A percentile compares a stretch with the other conserved stretches of the same genome.
Conservation (phyloP, 2,888 invertebrate genomes). For the Hoplodrina ambigua region DNA sequence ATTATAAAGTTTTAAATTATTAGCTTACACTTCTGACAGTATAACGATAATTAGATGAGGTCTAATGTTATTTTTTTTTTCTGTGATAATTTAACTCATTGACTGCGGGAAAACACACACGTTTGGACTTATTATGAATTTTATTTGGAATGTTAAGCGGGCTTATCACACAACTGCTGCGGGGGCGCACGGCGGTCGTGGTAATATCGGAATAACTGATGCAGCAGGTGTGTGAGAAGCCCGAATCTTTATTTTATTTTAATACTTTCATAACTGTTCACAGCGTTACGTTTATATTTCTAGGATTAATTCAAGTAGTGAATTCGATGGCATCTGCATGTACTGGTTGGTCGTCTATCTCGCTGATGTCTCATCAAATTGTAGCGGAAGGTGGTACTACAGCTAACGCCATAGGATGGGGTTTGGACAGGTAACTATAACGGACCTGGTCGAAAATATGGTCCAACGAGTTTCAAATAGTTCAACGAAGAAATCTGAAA, state of each 20-base stretch:
- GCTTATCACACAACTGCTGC: too few species aligned
- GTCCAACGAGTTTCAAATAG: background rate
- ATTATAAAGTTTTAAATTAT: background rate
- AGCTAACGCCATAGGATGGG: constrained; percentile 82
- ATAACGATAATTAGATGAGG: background rate
- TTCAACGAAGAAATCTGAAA: too few species aligned
- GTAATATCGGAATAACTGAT: too few species aligned
- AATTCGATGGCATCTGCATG: constrained; percentile 80
- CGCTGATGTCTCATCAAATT: constrained; percentile 81
- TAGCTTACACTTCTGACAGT: background rate
- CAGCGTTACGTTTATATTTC: constrained; percentile 1
- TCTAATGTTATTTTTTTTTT: background rate
- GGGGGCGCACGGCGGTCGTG: too few species aligned
- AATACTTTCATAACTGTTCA: background rate
- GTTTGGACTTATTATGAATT: background rate
- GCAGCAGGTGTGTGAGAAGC: too few species aligned
- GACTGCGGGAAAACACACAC: too few species aligned
- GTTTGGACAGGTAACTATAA: constrained; percentile 78
- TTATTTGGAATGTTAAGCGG: background rate
- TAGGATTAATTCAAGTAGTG: constrained; percentile 81
- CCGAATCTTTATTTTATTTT: background rate
- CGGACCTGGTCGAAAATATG: background rate
- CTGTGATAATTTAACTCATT: background rate
- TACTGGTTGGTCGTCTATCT: constrained; percentile 76
- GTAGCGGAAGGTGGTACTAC: constrained; percentile 65